Conservation (phyloP, 2,113 vertebrate genomes). For the Jacana jacana region DNA sequence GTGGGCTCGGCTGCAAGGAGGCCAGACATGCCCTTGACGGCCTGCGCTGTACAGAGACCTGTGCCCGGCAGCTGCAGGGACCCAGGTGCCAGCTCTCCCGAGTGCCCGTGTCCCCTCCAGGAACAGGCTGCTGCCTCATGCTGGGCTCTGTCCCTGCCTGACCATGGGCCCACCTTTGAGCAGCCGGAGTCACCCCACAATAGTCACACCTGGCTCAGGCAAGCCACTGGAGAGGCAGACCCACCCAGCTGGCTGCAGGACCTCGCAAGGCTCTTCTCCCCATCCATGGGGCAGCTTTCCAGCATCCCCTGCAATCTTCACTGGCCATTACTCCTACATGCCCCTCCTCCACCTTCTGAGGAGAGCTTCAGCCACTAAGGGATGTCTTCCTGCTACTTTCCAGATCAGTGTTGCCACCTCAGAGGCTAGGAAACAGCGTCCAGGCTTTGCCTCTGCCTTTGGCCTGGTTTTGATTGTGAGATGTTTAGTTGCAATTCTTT, state of each 20-base stretch:
- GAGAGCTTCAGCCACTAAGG: neutral
- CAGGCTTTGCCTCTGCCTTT: neutral
- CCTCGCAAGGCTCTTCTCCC: accelerated
- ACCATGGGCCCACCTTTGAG: neutral
- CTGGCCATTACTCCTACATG: neutral
- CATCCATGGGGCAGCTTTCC: neutral
- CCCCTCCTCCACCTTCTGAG: neutral
- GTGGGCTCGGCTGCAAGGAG: neutral
- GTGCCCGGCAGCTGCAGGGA: neutral
- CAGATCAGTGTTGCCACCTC: neutral
- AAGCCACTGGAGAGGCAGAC: neutral
- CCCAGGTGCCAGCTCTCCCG: neutral
- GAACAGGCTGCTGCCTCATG: neutral
- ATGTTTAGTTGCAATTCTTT: neutral
- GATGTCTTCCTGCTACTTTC: neutral
- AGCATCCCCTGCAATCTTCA: neutral
- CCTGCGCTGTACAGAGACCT: neutral
- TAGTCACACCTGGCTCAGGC: accelerated
- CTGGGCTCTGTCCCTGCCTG: neutral
- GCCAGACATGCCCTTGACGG: neutral
- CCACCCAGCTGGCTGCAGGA: accelerated
- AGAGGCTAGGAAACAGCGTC: neutral
- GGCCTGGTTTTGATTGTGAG: neutral
- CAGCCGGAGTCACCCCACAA: neutral
- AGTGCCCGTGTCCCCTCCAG: neutral